A percentile compares a stretch with the other conserved stretches of the same genome.
Evolutionary conservation across 2,113 vertebrate genomes (phyloP).

Genomic region (Pandion haliaetus): DNA sequence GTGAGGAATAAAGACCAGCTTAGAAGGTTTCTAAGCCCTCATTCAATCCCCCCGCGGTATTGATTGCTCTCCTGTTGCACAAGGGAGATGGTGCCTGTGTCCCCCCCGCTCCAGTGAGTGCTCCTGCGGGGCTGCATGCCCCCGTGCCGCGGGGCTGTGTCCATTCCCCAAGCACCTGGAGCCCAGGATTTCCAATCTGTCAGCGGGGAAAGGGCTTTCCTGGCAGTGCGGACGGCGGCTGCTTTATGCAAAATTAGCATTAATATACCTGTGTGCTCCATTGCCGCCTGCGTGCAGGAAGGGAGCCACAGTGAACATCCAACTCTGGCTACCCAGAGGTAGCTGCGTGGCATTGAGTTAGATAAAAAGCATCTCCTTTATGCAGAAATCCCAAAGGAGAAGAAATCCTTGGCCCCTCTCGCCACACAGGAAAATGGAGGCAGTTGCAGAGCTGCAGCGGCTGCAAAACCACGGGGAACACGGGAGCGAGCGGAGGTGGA

Average conservation of each 20-base stretch:
- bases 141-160: neutral
- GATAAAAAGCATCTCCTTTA: neutral
- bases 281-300: accelerated
- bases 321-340: accelerated
- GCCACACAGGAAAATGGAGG: accelerated
- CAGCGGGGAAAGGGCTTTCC: neutral
- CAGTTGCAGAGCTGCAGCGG: neutral
- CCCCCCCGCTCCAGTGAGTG: neutral
- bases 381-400: neutral
- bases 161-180: neutral
- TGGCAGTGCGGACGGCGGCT: accelerated
- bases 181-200: neutral
- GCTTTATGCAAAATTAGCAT: neutral
- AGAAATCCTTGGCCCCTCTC: neutral
- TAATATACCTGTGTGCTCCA: accelerated
- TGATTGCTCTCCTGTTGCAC: neutral
- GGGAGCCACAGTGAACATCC: accelerated
- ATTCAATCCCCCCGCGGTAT: accelerated
- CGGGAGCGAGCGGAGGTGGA: neutral
- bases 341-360: accelerated
- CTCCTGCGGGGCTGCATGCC: neutral
- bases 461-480: accelerated
- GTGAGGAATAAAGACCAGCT: neutral
- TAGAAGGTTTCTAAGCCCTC: neutral
- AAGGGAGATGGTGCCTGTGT: neutral